Evolutionary conservation across 2,113 vertebrate species (phyloP).

Genomic region (Triplophysa tibetana): DNA sequence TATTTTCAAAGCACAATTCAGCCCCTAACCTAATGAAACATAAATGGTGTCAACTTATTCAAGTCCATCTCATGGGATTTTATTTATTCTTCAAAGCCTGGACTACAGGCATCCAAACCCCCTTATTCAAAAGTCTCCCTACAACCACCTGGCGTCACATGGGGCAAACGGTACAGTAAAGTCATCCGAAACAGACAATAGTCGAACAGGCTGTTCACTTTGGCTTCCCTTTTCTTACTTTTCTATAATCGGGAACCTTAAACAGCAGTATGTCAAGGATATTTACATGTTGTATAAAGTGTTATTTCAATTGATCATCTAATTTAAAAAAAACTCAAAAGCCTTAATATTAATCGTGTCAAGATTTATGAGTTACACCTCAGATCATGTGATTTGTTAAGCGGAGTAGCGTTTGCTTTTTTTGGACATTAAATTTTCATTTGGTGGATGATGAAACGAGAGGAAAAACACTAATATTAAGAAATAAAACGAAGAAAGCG

Average conservation of each 20-base stretch:
- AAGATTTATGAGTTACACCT: no score
- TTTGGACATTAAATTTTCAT: no score
- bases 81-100: constrained; percentile 68
- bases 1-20: constrained; percentile 66
- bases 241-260: no score
- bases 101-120: constrained; percentile 63
- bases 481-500: no score
- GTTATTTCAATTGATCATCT: no score
- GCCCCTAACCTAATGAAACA: constrained; percentile 71
- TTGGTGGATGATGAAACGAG: no score
- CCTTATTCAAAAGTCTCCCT: constrained; percentile 63
- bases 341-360: background rate
- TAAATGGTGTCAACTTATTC: constrained; percentile 64
- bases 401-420: no score
- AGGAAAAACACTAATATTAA: no score
- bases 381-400: no score
- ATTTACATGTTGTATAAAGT: no score
- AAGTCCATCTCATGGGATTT: constrained; percentile 65
- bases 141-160: constrained; percentile 52
- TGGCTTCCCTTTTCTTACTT: constrained; percentile 45
- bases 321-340: constrained; percentile 22
- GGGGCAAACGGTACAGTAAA: constrained; percentile 46
- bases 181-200: constrained; percentile 17
- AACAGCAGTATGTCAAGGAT: no score
- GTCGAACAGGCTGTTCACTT: constrained; percentile 38